These are phyloP conservation scores for Lobophora halterata DNA, from an alignment of 2,888 invertebrate genomes.

Conservation along the genomic window DNA sequence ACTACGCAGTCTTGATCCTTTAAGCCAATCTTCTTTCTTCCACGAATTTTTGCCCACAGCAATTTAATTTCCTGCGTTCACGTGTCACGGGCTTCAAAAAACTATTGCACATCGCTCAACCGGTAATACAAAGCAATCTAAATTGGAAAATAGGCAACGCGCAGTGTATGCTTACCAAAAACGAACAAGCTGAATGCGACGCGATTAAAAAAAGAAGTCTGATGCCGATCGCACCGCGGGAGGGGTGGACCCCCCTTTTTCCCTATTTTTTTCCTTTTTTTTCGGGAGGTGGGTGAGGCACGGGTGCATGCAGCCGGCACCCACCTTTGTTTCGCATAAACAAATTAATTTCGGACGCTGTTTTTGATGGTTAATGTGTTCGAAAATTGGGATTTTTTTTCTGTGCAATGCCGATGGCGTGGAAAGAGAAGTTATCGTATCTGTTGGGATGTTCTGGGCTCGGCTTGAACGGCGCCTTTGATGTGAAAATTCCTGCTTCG, in stretches of 20 bases:
- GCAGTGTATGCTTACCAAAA: conserved; percentile 81
- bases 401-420: conserved; percentile 33
- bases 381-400: conserved; percentile 58
- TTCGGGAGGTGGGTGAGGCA: conserved; percentile 75
- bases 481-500: neutral
- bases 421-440: conserved; percentile 35
- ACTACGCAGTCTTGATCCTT: conserved; percentile 6
- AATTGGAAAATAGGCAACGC: conserved; percentile 81
- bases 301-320: conserved; percentile 77
- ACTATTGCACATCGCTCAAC: conserved; percentile 79
- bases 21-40: conserved; percentile 17
- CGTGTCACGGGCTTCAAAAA: conserved; percentile 75
- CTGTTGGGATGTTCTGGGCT: conserved; percentile 20
- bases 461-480: conserved; percentile 9
- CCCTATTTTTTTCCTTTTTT: conserved; percentile 67
- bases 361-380: conserved; percentile 78
- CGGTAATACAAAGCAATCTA: conserved; percentile 81
- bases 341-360: conserved; percentile 80
- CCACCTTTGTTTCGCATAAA: conserved; percentile 81
- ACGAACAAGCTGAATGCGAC: conserved; percentile 77
- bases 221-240: conserved; percentile 79
- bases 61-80: conserved; percentile 73
- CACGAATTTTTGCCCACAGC: conserved; percentile 49
- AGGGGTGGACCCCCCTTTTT: conserved; percentile 64
- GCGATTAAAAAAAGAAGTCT: conserved; percentile 80